Evolutionary conservation across 2,797 vertebrate species (phyloP).

Genomic region (Centropyge bicolor): DNA sequence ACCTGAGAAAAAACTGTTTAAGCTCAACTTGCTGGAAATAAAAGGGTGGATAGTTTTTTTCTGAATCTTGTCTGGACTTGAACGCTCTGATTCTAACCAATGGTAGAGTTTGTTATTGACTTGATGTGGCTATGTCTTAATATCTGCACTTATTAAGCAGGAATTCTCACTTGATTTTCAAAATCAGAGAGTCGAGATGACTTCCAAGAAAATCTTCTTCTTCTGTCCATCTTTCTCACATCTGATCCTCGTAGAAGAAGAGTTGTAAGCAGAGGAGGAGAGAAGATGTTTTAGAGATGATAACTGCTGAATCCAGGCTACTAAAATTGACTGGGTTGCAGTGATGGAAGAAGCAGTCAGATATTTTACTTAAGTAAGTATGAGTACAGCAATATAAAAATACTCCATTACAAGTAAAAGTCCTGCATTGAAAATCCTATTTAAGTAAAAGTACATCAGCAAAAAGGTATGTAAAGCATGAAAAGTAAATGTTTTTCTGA

Average conservation of each 20-base stretch:
- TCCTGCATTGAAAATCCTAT: neutral
- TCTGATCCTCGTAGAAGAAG: neutral
- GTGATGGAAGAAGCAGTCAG: too few relatives aligned
- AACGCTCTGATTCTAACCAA: neutral
- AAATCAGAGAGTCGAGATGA: neutral
- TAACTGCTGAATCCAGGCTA: neutral
- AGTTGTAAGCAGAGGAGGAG: neutral
- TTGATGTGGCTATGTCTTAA: neutral
- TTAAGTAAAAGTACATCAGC: neutral
- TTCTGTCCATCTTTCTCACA: neutral
- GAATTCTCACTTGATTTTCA: neutral
- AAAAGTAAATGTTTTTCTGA: neutral
- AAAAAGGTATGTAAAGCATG: neutral
- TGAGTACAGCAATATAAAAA: too few relatives aligned
- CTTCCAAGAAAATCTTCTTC: conserved; percentile 9
- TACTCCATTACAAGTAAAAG: neutral
- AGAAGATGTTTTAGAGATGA: neutral
- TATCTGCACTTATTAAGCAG: neutral
- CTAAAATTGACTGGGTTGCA: neutral
- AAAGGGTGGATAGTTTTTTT: conserved; percentile 19
- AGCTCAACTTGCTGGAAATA: conserved; percentile 48
- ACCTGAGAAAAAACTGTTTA: conserved; percentile 18
- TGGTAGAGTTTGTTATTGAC: conserved; percentile 20
- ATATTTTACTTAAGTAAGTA: neutral
- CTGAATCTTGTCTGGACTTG: conserved; percentile 49